These are phyloP conservation scores for Heliconius nattereri DNA, from an alignment of 1,140 invertebrate genomes.

Conservation along the genomic window DNA sequence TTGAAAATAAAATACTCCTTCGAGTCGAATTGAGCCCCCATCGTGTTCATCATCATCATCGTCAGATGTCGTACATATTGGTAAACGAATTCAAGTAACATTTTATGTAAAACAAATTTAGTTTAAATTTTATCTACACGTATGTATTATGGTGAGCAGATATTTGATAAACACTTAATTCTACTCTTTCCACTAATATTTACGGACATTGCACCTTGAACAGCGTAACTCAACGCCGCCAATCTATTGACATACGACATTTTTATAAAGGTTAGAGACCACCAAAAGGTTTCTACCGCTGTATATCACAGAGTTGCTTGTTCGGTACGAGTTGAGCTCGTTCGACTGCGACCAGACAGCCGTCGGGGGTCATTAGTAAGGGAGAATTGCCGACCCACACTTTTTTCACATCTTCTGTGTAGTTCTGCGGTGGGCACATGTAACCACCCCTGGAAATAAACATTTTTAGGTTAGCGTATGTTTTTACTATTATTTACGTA, in stretches of 20 bases:
- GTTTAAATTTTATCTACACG: too few species aligned
- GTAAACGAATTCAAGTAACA: neutral
- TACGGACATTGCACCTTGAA: too few species aligned
- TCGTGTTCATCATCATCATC: too few species aligned
- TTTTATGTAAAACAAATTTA: neutral
- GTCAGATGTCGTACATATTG: too few species aligned
- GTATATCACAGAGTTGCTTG: slow-evolving; percentile 68
- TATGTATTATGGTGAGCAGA: too few species aligned
- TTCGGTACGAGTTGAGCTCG: slow-evolving; percentile 61
- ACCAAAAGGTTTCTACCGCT: slow-evolving; percentile 51
- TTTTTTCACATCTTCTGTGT: slow-evolving; percentile 70
- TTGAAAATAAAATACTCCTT: too few species aligned
- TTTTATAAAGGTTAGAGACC: neutral
- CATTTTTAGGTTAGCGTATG: neutral
- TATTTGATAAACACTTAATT: too few species aligned
- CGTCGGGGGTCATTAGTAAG: slow-evolving; percentile 65
- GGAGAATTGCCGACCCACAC: slow-evolving; percentile 70
- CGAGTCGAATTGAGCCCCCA: too few species aligned
- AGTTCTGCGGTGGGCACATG: slow-evolving; percentile 67
- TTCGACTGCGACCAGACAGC: slow-evolving; percentile 70
- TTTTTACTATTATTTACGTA: neutral
- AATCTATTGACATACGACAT: neutral
- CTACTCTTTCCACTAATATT: too few species aligned
- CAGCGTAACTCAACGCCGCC: too few species aligned
- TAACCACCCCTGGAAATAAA: slow-evolving; percentile 69